These are phyloP conservation scores for Hoplostethus atlanticus DNA, from an alignment of 2,797 vertebrate species.

Conservation along the genomic window DNA sequence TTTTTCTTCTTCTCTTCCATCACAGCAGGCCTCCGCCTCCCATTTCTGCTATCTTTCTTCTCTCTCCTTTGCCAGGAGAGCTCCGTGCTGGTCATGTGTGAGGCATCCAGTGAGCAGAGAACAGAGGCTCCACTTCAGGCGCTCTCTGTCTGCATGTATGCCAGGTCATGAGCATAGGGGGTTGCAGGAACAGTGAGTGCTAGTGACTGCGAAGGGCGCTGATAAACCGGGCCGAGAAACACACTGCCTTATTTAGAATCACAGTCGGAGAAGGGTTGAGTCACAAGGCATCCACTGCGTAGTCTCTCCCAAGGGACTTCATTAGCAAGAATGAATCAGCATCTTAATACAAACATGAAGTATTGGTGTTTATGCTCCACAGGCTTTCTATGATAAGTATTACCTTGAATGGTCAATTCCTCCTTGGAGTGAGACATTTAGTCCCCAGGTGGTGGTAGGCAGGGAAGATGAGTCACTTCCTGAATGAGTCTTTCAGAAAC, in stretches of 20 bases:
- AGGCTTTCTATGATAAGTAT: constrained; percentile 31
- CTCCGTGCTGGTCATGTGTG: constrained; percentile 64
- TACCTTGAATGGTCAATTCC: constrained; percentile 73
- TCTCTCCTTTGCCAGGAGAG: constrained; percentile 9
- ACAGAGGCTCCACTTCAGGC: constrained; percentile 59
- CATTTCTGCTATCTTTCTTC: too few species aligned
- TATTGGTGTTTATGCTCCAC: constrained; percentile 56
- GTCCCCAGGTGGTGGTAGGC: constrained; percentile 49
- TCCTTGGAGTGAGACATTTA: constrained; percentile 57
- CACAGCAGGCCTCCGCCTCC: too few species aligned
- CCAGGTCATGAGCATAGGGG: constrained; percentile 42
- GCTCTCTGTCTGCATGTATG: constrained; percentile 23
- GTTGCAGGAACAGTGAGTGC: constrained; percentile 54
- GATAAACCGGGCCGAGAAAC: constrained; percentile 49
- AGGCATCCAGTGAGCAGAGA: constrained; percentile 39
- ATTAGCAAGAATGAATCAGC: constrained; percentile 74
- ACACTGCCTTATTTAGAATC: constrained; percentile 78
- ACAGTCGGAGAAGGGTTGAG: constrained; percentile 55
- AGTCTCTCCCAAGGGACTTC: constrained; percentile 41
- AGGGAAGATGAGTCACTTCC: constrained; percentile 64
- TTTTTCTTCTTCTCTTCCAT: neutral
- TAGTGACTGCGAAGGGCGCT: constrained; percentile 38
- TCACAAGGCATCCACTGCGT: constrained; percentile 61
- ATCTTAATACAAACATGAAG: constrained; percentile 46
- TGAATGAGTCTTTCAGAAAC: constrained; percentile 7